These are phyloP conservation scores for Psephotus haematonotus DNA, from an alignment of 2,113 vertebrate species.

Conservation along the genomic window DNA sequence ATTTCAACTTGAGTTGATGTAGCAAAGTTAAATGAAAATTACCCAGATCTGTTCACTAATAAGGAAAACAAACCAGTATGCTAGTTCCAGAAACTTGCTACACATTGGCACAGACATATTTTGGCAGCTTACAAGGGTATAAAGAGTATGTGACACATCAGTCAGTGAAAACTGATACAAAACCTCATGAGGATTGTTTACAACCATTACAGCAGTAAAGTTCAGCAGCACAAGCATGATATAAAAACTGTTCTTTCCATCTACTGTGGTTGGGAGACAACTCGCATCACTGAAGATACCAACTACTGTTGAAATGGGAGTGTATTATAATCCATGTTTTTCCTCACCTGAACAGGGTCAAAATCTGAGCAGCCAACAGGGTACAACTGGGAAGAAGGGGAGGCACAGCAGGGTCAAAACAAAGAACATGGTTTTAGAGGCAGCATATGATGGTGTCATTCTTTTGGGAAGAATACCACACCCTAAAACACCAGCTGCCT, in stretches of 20 bases:
- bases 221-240: background rate
- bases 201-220: conserved; percentile 11
- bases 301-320: background rate
- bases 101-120: background rate
- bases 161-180: conserved; percentile 33
- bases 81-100: background rate
- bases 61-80: background rate
- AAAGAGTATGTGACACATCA: background rate
- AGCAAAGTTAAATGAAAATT: conserved; percentile 47
- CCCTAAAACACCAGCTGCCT: background rate
- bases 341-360: background rate
- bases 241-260: conserved; percentile 3
- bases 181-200: conserved; percentile 17
- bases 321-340: background rate
- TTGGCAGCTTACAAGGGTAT: background rate
- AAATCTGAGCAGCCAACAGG: background rate
- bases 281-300: background rate
- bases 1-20: background rate
- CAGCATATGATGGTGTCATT: background rate
- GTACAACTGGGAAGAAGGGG: background rate
- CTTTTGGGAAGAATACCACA: background rate
- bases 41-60: background rate
- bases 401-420: background rate
- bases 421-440: background rate
- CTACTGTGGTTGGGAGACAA: background rate